These are phyloP conservation scores for Drosophila anomalata DNA, from an alignment of 2,888 invertebrate genomes.

Conservation along the genomic window DNA sequence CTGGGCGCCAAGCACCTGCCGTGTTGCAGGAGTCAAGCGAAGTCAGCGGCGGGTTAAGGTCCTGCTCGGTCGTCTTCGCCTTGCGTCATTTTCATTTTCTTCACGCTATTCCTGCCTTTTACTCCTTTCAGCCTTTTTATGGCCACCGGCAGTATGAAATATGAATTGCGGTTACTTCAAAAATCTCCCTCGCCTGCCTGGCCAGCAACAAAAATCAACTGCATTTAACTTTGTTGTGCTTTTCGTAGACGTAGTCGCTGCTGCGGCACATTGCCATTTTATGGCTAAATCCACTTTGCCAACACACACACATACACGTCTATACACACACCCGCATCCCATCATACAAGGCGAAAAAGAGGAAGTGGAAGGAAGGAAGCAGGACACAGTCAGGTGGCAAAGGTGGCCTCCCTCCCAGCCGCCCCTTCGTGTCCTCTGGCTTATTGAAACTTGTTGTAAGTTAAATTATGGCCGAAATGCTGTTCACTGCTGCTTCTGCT, in stretches of 20 bases:
- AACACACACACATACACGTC: slow-evolving; percentile 23
- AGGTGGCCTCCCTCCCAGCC: slow-evolving; percentile 42
- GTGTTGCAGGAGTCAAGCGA: slow-evolving; percentile 64
- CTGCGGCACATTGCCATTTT: slow-evolving; percentile 66
- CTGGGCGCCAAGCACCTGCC: slow-evolving; percentile 12
- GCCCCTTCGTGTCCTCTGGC: slow-evolving; percentile 42
- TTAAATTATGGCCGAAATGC: slow-evolving; percentile 74
- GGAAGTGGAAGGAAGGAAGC: slow-evolving; percentile 14
- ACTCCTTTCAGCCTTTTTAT: slow-evolving; percentile 53
- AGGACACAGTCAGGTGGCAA: slow-evolving; percentile 32
- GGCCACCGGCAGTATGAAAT: slow-evolving; percentile 71
- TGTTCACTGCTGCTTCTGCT: slow-evolving; percentile 44
- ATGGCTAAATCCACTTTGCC: slow-evolving; percentile 76
- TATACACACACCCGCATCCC: slow-evolving; percentile 15
- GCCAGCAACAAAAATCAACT: slow-evolving; percentile 67
- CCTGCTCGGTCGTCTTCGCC: slow-evolving; percentile 14
- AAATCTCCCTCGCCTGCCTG: slow-evolving; percentile 49
- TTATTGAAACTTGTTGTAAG: slow-evolving; percentile 78
- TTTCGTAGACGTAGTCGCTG: slow-evolving; percentile 48
- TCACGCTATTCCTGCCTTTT: slow-evolving; percentile 56
- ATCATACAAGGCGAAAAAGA: background rate
- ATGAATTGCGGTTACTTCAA: slow-evolving; percentile 75
- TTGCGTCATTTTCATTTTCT: slow-evolving; percentile 71
- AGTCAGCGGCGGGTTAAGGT: slow-evolving; percentile 51
- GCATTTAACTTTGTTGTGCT: slow-evolving; percentile 73